Percentiles rank a stretch among this genome's conserved stretches.
Evolutionary conservation across 2,797 vertebrate genomes (phyloP).

Genomic region (Hybognathus amarus): DNA sequence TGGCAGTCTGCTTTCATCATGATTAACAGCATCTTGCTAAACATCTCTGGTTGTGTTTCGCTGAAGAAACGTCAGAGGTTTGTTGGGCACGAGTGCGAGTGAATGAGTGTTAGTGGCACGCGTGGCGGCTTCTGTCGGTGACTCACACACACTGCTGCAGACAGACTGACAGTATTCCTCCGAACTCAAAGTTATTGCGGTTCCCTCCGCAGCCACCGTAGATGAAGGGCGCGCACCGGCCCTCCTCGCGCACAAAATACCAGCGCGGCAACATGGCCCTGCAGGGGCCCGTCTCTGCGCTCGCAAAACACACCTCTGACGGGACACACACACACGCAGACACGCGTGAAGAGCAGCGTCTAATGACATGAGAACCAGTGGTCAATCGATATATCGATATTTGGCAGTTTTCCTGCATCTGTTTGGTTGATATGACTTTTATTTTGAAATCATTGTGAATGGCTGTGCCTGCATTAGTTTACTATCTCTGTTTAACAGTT

Average conservation of each 20-base stretch:
- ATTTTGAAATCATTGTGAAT: neutral
- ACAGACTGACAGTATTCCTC: slow-evolving; percentile 98
- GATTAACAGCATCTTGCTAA: neutral
- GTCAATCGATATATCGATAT: neutral
- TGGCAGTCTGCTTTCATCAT: no score
- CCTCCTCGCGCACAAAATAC: slow-evolving; percentile 93
- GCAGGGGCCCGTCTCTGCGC: slow-evolving; percentile 94
- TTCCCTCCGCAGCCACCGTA: slow-evolving; percentile 98
- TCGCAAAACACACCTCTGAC: slow-evolving; percentile 97
- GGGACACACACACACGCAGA: slow-evolving; percentile 69
- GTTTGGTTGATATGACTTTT: neutral
- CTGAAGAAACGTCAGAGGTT: slow-evolving; percentile 35
- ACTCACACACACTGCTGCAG: slow-evolving; percentile 98
- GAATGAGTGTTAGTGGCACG: slow-evolving; percentile 1
- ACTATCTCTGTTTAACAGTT: neutral
- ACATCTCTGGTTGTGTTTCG: neutral
- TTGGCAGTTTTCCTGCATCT: neutral
- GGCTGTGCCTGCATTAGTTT: neutral
- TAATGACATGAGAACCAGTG: neutral
- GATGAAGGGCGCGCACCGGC: slow-evolving; percentile 95
- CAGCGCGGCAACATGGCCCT: slow-evolving; percentile 95
- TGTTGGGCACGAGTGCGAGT: slow-evolving; percentile 37
- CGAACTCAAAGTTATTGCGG: slow-evolving; percentile 99
- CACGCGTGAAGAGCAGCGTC: neutral
- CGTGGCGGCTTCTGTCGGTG: slow-evolving; percentile 59